A percentile compares a stretch with the other conserved stretches of the same genome.
Conservation (phyloP, 2,888 invertebrate genomes). For the Dryocosmus kuriphilus region DNA sequence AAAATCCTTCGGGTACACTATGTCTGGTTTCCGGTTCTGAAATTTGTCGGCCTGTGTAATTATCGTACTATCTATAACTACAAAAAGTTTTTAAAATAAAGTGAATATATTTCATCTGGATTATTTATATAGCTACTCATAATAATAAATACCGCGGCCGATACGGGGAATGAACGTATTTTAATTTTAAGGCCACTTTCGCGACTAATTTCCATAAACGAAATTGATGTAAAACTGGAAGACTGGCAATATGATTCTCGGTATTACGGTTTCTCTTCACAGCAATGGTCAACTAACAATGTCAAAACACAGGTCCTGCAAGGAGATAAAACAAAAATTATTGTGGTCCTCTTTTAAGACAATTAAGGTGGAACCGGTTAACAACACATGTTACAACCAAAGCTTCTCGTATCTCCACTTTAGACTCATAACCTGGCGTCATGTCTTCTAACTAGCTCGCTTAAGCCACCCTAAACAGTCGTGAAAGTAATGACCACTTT, state of each 20-base stretch:
- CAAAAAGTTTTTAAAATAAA: too few relatives aligned
- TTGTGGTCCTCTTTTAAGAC: slow-evolving; percentile 68
- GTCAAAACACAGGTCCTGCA: slow-evolving; percentile 46
- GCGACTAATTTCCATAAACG: background rate
- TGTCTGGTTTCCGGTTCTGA: too few relatives aligned
- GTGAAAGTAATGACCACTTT: slow-evolving; percentile 57
- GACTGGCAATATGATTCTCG: slow-evolving; percentile 31
- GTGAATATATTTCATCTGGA: background rate
- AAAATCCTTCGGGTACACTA: too few relatives aligned
- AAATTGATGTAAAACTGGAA: slow-evolving; percentile 4
- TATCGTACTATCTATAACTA: too few relatives aligned
- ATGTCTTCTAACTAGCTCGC: slow-evolving; percentile 67
- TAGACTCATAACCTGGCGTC: slow-evolving; percentile 67
- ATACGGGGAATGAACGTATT: background rate
- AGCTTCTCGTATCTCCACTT: slow-evolving; percentile 64
- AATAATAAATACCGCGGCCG: background rate
- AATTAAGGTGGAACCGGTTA: slow-evolving; percentile 72
- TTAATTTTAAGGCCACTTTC: background rate
- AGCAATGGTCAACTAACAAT: slow-evolving; percentile 45
- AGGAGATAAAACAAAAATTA: slow-evolving; percentile 67
- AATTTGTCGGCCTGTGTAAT: too few relatives aligned
- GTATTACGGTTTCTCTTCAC: slow-evolving; percentile 20
- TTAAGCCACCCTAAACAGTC: slow-evolving; percentile 63
- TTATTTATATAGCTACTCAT: background rate
- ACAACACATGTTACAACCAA: slow-evolving; percentile 70